Evolutionary conservation across 2,888 invertebrate species (phyloP), one percentile per base, ranked within the genome.

Genomic region (Horisme vitalbata): DNA sequence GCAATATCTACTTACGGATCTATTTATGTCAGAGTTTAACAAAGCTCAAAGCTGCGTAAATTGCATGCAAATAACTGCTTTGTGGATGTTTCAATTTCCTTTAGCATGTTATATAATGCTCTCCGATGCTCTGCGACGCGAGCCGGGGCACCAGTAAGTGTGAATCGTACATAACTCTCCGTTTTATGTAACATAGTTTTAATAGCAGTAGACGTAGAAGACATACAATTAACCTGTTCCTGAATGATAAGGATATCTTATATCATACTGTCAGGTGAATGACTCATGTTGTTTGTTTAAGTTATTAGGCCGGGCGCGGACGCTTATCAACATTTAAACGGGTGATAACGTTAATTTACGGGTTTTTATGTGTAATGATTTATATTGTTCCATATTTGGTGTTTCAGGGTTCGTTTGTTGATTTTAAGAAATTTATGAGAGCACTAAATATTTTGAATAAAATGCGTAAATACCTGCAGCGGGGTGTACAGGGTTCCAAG

Each of bases 191-290:
- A 36, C 27, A 10, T n/a, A n/a, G n/a, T n/a, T n/a, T n/a, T n/a
- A n/a, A n/a, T n/a, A n/a, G n/a, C 13, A 4, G 8, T 23, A 9
- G 18, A 14, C 10, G 8, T 13, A 35, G 26, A 36, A 47, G 28
- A 33, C 31, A 36, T 43, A 43, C 59, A 53, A 56, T 58, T 59
- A 63, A 61, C 63, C 60, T 60, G 70, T 59, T 56, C 38, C 9
- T n/a, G 11, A 14, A n/a, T 58, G 65, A 70, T 71, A 71, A 61
- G 45, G 51, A 54, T 71, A 73, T 75, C 74, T 74, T 58, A 57
- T 63, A 71, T 75, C 70, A 73, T 74, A 68, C 74, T 68, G 45
- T 64, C 78, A 81, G 80, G 84, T 83, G 78, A 79, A 75, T 67
- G 78, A 79, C 73, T 77, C 67, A 63, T 60, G 58, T 58, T 75